phyloP scores from a whole-genome alignment of 1,140 invertebrate genomes.

The Thaumatotibia leucotreta region DNA sequence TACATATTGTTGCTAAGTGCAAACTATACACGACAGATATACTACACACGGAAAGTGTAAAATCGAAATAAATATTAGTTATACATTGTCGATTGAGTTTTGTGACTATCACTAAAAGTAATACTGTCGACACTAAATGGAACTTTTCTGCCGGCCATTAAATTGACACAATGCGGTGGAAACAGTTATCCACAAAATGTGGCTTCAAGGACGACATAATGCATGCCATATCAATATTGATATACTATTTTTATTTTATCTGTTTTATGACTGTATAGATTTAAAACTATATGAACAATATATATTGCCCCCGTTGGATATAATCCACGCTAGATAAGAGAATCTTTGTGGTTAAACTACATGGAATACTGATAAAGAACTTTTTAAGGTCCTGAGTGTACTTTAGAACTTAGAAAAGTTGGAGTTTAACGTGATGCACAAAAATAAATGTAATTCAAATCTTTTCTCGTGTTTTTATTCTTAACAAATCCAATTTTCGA shows the following conservation, averaged over 20 bases:
- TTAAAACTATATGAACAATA: background rate
- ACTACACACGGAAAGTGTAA: too few species aligned
- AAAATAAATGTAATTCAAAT: slow-evolving; percentile 73
- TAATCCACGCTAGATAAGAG: background rate
- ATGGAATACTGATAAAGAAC: slow-evolving; percentile 9
- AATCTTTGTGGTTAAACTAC: slow-evolving; percentile 8
- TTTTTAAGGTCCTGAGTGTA: slow-evolving; percentile 30
- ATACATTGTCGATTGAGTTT: too few species aligned
- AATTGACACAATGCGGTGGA: background rate
- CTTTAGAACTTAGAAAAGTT: slow-evolving; percentile 59
- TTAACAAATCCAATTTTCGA: background rate
- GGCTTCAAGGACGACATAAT: background rate
- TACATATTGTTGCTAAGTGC: too few species aligned
- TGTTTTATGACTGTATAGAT: background rate
- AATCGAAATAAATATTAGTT: too few species aligned
- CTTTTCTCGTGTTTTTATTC: slow-evolving; percentile 25
- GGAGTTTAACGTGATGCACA: slow-evolving; percentile 65
- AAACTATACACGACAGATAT: too few species aligned
- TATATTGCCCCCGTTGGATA: background rate
- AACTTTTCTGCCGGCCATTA: background rate
- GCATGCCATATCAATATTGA: background rate
- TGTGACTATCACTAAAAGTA: too few species aligned
- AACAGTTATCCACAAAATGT: background rate
- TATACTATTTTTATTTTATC: background rate
- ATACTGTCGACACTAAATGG: too few species aligned